Conservation (phyloP, 2,797 vertebrate genomes). For the Pitangus sulphuratus region DNA sequence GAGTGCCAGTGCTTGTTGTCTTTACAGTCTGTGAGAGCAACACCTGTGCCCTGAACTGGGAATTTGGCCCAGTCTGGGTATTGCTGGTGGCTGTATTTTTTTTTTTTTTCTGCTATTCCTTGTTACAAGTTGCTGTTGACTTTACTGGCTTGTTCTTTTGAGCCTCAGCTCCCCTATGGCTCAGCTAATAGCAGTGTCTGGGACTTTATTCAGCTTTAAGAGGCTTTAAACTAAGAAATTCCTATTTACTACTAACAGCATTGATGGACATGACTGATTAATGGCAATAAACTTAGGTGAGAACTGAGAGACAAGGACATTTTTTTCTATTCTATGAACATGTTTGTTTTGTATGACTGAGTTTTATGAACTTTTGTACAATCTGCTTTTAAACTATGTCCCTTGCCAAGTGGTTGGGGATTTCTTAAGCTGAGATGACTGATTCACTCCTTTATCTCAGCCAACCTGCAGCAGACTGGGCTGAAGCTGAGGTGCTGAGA, state of each 20-base stretch:
- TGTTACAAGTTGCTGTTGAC: neutral
- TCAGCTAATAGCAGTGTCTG: neutral
- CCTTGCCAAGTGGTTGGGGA: neutral
- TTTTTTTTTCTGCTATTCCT: neutral
- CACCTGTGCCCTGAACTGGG: neutral
- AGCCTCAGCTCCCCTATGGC: neutral
- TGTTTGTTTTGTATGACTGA: neutral
- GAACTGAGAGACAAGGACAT: neutral
- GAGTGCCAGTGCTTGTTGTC: neutral
- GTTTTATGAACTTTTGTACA: neutral
- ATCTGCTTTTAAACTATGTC: neutral
- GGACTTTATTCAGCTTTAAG: neutral
- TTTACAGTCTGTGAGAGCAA: neutral
- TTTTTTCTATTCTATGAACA: neutral
- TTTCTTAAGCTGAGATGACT: constrained; percentile 35
- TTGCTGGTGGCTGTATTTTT: neutral
- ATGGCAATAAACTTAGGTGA: constrained; percentile 13
- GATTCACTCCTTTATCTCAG: neutral
- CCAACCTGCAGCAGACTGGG: neutral
- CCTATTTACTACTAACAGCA: neutral
- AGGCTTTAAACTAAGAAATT: constrained; percentile 26
- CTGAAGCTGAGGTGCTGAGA: constrained; percentile 1
- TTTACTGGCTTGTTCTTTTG: neutral
- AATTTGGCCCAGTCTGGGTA: neutral
- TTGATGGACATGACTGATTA: neutral